These are phyloP conservation scores for Callorhinus ursinus DNA, from an alignment of 2,113 vertebrate species.

Conservation along the genomic window DNA sequence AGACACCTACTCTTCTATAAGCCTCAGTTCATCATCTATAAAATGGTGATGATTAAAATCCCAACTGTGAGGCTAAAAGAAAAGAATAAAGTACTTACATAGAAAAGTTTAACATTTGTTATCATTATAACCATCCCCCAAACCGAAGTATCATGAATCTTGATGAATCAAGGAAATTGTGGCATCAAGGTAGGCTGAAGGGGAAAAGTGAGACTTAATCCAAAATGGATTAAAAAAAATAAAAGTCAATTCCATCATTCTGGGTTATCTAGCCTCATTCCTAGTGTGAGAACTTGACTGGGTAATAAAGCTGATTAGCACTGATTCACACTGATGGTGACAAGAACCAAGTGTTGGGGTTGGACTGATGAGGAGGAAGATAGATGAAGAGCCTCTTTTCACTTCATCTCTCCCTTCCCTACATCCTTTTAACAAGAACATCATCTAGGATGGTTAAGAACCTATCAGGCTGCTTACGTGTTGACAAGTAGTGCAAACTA, in stretches of 20 bases:
- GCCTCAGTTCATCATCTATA: neutral
- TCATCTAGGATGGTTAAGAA: neutral
- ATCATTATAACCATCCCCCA: neutral
- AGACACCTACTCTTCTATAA: neutral
- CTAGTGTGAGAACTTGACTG: neutral
- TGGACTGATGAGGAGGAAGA: neutral
- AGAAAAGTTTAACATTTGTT: neutral
- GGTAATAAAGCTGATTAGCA: neutral
- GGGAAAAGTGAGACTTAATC: neutral
- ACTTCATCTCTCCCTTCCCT: rapidly evolving
- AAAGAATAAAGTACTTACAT: neutral
- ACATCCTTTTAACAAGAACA: neutral
- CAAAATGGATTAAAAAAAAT: neutral
- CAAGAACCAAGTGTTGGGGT: neutral
- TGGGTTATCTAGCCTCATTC: neutral
- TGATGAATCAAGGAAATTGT: neutral
- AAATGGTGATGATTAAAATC: neutral
- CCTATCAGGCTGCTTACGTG: neutral
- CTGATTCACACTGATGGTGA: neutral
- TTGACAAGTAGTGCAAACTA: neutral
- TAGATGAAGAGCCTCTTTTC: neutral
- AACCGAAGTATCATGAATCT: neutral
- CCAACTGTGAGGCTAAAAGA: neutral
- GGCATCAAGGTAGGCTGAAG: neutral
- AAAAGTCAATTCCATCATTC: neutral